Evolutionary conservation across 2,888 invertebrate genomes (phyloP).

Genomic region (Chamaedrilus cognettii): DNA sequence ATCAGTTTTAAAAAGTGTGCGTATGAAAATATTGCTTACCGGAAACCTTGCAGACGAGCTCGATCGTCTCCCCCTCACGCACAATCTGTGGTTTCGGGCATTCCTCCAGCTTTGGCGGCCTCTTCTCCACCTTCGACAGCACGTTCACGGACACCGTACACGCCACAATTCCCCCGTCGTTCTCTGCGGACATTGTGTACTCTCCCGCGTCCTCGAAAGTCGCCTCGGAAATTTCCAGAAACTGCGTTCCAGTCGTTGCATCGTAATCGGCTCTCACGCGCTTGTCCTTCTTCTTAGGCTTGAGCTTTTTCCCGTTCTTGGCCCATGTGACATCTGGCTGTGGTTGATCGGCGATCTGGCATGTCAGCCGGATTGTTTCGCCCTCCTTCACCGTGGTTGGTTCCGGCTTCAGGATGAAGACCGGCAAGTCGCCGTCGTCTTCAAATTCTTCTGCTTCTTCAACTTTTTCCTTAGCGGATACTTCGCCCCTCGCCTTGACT

Average conservation of each 20-base stretch:
- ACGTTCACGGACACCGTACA: constrained; percentile 24
- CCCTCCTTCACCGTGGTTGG: constrained; percentile 26
- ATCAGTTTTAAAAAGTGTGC: too few relatives aligned
- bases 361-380: constrained; percentile 25
- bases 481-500: neutral
- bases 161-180: constrained; percentile 35
- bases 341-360: constrained; percentile 23
- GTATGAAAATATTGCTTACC: too few relatives aligned
- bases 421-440: constrained; percentile 9
- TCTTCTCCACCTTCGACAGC: constrained; percentile 7
- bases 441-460: constrained; percentile 1
- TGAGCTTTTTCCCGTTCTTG: constrained; percentile 5
- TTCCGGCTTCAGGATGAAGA: constrained; percentile 22
- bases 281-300: neutral
- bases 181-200: constrained; percentile 45
- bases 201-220: constrained; percentile 42
- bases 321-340: constrained; percentile 10
- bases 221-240: constrained; percentile 40
- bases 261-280: constrained; percentile 6
- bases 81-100: constrained; percentile 23
- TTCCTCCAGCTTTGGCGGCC: constrained; percentile 10
- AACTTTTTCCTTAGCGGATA: neutral
- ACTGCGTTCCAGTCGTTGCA: constrained; percentile 1
- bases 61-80: constrained; percentile 23
- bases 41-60: constrained; percentile 23